Evolutionary conservation across 2,797 vertebrate genomes (phyloP).

Genomic region (Linurgus olivaceus): DNA sequence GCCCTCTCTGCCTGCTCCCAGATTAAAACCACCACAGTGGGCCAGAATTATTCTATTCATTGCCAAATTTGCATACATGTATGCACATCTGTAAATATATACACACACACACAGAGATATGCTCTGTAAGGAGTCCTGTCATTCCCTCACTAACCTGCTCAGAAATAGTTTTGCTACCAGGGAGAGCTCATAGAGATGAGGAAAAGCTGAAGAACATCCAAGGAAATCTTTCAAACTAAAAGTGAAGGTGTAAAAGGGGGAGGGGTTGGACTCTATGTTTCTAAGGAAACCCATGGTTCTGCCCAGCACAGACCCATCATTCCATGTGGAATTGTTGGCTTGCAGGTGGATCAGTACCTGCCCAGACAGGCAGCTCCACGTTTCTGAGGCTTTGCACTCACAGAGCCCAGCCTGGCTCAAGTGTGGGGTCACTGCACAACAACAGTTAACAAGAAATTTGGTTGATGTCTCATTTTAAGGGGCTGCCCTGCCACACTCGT

Average conservation of each 20-base stretch:
- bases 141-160: neutral
- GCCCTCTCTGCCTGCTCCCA: neutral
- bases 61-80: neutral
- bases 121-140: neutral
- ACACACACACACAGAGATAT: accelerated
- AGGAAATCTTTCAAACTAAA: neutral
- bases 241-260: neutral
- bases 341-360: neutral
- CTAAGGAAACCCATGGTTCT: neutral
- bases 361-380: neutral
- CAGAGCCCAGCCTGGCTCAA: neutral
- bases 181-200: neutral
- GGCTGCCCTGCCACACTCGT: neutral
- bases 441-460: neutral
- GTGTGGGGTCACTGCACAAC: neutral
- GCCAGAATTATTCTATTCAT: neutral
- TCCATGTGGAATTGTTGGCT: neutral
- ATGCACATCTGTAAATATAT: too few species aligned
- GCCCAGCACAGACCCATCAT: neutral
- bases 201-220: neutral
- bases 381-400: neutral
- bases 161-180: neutral
- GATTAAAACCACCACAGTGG: neutral
- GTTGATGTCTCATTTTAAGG: neutral
- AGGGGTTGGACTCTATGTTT: neutral